Evolutionary conservation across 2,113 vertebrate genomes (phyloP), one percentile per base, ranked within the genome.

Genomic region (Gymnorhina tibicen): DNA sequence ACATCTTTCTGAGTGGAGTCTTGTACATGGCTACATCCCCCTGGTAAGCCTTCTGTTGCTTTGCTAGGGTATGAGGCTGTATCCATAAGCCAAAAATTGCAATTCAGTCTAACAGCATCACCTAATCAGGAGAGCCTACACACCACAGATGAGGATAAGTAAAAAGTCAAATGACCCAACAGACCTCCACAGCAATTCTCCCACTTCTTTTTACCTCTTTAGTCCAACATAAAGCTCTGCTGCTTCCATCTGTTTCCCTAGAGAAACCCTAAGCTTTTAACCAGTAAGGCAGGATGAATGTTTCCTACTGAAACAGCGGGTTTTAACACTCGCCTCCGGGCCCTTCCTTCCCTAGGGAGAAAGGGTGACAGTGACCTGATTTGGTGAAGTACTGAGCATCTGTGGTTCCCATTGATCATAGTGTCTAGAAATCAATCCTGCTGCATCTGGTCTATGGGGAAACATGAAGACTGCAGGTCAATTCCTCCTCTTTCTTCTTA

Each of bases 311-410:
- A 87, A 95, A 78, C 33, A 23, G 46, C 41, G 20, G 21, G 39
- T 15, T 90, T 95, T 53, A 88, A 84, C 32, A 84, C 41, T 70
- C 0, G 16, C 56, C 58, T 67, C n/a, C 20, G 1, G 72, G 56
- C 26, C 83, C 28, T 81, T 94, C 53, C 66, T 93, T 74, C 92
- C 85, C 75, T 32, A 60, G 69, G 68, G 85, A 83, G 73, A 87
- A 72, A 92, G 52, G 35, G 79, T 91, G 83, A 94, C 84, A 94
- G 88, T 92, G 92, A 92, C 88, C 86, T 92, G 92, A 78, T 95
- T 84, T 81, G 83, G 60, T 86, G 64, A 84, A 93, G 64, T 37
- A 93, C 47, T 2, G 42, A 92, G 83, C 60, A 33, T 90, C 80
- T 66, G 78, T 13, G 2, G 67, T 77, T 95, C 87, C 47, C 75